Conservation (phyloP, 2,113 vertebrate genomes). For the Pipra filicauda region DNA sequence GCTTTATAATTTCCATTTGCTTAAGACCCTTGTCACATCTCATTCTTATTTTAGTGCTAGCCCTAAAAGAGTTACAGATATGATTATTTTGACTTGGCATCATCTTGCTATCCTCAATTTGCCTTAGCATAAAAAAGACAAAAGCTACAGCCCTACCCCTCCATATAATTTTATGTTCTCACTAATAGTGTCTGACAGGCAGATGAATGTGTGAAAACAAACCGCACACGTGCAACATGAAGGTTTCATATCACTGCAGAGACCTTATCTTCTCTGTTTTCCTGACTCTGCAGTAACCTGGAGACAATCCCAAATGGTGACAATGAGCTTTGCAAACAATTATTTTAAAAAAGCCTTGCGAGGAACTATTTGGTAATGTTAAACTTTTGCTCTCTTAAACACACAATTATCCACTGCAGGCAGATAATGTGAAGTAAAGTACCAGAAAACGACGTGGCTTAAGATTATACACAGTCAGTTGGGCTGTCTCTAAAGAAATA, state of each 20-base stretch:
- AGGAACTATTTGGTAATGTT: background rate
- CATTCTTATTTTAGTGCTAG: background rate
- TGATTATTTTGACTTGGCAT: background rate
- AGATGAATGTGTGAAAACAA: background rate
- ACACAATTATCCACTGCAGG: background rate
- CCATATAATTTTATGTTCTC: background rate
- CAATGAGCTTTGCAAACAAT: background rate
- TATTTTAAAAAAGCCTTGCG: background rate
- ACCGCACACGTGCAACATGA: accelerated
- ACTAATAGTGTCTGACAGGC: background rate
- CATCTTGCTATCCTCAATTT: background rate
- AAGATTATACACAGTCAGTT: background rate
- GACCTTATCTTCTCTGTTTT: background rate
- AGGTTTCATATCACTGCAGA: background rate
- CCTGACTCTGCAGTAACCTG: background rate
- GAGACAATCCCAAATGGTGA: background rate
- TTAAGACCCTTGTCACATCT: background rate
- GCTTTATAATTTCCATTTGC: background rate
- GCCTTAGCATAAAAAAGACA: background rate
- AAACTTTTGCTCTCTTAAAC: background rate
- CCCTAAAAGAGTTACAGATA: background rate
- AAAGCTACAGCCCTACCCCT: background rate
- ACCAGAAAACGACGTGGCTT: background rate
- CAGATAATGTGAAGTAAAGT: background rate
- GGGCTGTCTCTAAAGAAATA: conserved; percentile 20